A percentile compares a stretch with the other conserved stretches of the same genome.
These are phyloP conservation scores for Brachymystax lenok DNA, from an alignment of 2,797 vertebrate species.

Conservation along the genomic window DNA sequence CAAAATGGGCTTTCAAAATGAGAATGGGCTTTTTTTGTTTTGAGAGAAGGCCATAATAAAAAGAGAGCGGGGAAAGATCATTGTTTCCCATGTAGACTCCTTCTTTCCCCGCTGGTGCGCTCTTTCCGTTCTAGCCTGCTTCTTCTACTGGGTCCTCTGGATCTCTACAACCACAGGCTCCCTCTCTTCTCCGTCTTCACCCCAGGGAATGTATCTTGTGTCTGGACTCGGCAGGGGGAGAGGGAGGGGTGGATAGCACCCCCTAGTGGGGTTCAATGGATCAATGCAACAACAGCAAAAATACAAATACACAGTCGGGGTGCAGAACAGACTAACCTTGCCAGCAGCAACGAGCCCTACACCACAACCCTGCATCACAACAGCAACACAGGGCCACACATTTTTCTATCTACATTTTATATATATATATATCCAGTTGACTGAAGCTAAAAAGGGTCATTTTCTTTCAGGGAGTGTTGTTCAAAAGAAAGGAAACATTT, in stretches of 20 bases:
- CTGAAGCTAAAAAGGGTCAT: constrained; percentile 28
- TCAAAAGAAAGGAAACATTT: constrained; percentile 62
- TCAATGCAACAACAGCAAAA: constrained; percentile 65
- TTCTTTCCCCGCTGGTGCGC: constrained; percentile 8
- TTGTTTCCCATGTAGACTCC: constrained; percentile 43
- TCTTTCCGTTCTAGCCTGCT: not conserved
- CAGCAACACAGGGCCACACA: constrained; percentile 38
- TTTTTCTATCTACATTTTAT: constrained; percentile 67
- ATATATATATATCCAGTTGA: constrained; percentile 37
- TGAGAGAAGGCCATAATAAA: constrained; percentile 40
- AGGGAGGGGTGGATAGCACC: constrained; percentile 23
- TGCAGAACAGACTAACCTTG: constrained; percentile 51
- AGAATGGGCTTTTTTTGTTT: constrained; percentile 48
- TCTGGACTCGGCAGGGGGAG: constrained; percentile 22
- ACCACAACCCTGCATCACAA: constrained; percentile 19
- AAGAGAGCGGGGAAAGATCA: constrained; percentile 29
- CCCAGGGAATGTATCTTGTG: constrained; percentile 43
- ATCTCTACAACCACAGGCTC: constrained; percentile 17
- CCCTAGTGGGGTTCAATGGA: constrained; percentile 45
- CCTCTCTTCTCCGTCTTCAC: constrained; percentile 32
- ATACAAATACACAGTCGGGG: constrained; percentile 51
- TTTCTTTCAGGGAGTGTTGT: constrained; percentile 72
- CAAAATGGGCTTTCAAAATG: constrained; percentile 1
- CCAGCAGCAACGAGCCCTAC: constrained; percentile 13
- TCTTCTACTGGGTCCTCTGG: constrained; percentile 8